phyloP scores from a whole-genome alignment of 2,797 vertebrate genomes.

The Cercopithecus hamlyni region DNA sequence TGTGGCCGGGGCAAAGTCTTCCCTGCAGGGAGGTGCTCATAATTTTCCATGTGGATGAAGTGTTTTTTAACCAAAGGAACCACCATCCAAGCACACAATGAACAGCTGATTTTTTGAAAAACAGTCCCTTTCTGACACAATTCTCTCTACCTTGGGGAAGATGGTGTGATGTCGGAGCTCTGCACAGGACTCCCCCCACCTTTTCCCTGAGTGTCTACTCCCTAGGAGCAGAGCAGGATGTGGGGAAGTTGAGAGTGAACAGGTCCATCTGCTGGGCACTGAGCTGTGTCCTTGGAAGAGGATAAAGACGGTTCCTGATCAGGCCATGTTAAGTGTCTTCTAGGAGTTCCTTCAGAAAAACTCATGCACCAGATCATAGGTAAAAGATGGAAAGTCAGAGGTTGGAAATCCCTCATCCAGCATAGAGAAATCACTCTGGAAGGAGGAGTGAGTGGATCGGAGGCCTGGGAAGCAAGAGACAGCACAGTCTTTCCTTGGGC shows the following conservation, averaged over 20 bases:
- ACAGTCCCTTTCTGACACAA: neutral
- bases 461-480: neutral
- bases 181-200: neutral
- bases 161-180: fast-evolving
- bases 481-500: too few species aligned
- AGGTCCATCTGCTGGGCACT: too few species aligned
- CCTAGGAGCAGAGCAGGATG: neutral
- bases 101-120: neutral
- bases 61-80: neutral
- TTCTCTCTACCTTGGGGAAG: neutral
- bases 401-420: too few species aligned
- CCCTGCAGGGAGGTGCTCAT: too few species aligned
- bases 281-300: too few species aligned
- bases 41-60: neutral
- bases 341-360: neutral
- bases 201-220: neutral
- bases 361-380: neutral
- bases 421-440: neutral
- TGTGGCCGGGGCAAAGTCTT: neutral
- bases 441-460: too few species aligned
- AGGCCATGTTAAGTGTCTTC: too few species aligned
- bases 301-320: too few species aligned
- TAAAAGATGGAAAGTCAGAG: neutral
- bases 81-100: neutral
- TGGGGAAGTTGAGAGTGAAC: too few species aligned